Evolutionary conservation across 1,140 invertebrate species (phyloP).

Genomic region (Glossosoma conforme): DNA sequence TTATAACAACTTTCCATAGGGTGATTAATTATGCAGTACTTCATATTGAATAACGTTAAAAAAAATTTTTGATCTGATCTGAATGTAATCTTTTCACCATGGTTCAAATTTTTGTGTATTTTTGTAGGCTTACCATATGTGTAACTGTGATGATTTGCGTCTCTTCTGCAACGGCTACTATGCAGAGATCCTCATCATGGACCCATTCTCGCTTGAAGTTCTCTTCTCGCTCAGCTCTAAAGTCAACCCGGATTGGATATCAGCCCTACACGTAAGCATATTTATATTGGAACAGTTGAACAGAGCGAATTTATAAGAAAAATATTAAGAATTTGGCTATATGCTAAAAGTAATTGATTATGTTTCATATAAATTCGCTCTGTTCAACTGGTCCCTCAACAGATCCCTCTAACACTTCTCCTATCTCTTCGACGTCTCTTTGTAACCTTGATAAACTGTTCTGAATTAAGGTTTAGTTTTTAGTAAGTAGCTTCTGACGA

Average conservation of each 20-base stretch:
- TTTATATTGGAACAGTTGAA: background rate
- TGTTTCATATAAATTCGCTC: too few species aligned
- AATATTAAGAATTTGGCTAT: too few species aligned
- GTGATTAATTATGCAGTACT: background rate
- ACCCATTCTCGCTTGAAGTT: slow-evolving; percentile 92
- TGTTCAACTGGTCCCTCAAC: too few species aligned
- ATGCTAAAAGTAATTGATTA: too few species aligned
- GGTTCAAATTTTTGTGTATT: slow-evolving; percentile 6
- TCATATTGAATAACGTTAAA: slow-evolving; percentile 2
- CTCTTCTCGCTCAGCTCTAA: slow-evolving; percentile 89
- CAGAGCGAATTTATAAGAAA: background rate
- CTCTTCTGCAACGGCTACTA: slow-evolving; percentile 96
- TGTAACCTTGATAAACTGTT: too few species aligned
- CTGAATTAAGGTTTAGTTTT: too few species aligned
- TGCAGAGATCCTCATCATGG: slow-evolving; percentile 94
- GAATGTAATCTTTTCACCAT: too few species aligned
- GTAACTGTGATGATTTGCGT: slow-evolving; percentile 70
- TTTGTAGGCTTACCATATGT: slow-evolving; percentile 76
- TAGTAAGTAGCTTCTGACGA: too few species aligned
- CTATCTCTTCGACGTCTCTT: too few species aligned
- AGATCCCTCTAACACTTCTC: too few species aligned
- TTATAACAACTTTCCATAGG: background rate
- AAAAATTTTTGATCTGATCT: background rate
- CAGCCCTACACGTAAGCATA: slow-evolving; percentile 78
- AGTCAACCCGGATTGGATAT: slow-evolving; percentile 98